These are phyloP conservation scores for Oryzias woworae DNA, from an alignment of 2,113 vertebrate genomes.

Conservation along the genomic window DNA sequence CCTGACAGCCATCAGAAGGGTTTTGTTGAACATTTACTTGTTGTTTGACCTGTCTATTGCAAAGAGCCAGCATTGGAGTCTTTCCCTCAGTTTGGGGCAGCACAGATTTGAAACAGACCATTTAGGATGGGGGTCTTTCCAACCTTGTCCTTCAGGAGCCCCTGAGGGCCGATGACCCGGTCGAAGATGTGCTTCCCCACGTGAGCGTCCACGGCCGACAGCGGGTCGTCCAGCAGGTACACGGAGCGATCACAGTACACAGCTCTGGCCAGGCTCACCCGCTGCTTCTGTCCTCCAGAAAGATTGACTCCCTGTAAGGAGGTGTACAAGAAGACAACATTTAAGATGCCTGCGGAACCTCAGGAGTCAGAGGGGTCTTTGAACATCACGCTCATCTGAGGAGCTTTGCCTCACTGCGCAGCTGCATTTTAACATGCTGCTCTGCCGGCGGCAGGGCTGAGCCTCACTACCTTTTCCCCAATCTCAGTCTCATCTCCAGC, in stretches of 20 bases:
- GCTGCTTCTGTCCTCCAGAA: constrained; percentile 94
- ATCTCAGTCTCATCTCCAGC: constrained; percentile 90
- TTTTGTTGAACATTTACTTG: too few species aligned
- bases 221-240: constrained; percentile 91
- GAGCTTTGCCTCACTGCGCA: too few species aligned
- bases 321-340: neutral
- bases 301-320: constrained; percentile 88
- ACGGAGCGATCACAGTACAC: constrained; percentile 85
- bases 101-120: neutral
- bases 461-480: constrained; percentile 87
- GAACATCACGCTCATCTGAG: too few species aligned
- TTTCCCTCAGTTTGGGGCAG: too few species aligned
- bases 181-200: constrained; percentile 97
- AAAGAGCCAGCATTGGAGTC: too few species aligned
- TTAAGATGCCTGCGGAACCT: too few species aligned
- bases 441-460: too few species aligned
- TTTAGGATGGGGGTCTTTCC: neutral
- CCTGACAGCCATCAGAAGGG: too few species aligned
- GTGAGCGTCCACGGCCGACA: constrained; percentile 93
- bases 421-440: too few species aligned
- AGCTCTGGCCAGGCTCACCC: constrained; percentile 90
- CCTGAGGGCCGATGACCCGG: constrained; percentile 89
- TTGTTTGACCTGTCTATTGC: too few species aligned
- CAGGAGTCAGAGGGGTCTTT: too few species aligned
- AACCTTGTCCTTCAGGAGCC: constrained; percentile 89